Base-by-base conservation (phyloP, 2,888 invertebrate genomes). In the Dione vanillae region DNA sequence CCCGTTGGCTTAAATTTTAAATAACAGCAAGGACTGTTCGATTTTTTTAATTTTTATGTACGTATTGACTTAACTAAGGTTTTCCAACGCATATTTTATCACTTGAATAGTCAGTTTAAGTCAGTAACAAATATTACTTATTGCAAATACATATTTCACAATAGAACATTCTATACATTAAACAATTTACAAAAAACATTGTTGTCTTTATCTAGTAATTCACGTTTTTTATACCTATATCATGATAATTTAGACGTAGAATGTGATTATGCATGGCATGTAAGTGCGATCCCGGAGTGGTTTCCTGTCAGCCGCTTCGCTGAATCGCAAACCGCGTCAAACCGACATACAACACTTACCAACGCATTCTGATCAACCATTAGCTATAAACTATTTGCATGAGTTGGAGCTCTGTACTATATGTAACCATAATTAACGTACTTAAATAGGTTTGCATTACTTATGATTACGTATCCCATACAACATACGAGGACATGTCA, bases 251-350 rank as follows among this genome's bases (percentile, higher is more conserved):
- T 11, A 61, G 45, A 74, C 67, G 45, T 49, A 68, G 41, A 66
- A 58, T 61, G 85, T 87, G 85, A 88, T 86, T 90, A 90, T 89
- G 88, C 88, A 90, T 85, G 82, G 81, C 71, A 73, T 74, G 74
- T 71, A 71, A 85, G 88, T 82, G 85, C 83, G 67, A 68, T 70
- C 74, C 75, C 78, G 81, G 78, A 79, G 81, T 85, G 84, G 82
- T 90, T 90, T 91, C 91, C 92, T 89, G 88, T 86, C 82, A 74
- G 84, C 79, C 82, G 82, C 79, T 91, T 91, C 91, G 83, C 75
- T 85, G 91, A 91, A 91, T 86, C 83, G 80, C 80, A 77, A 80
- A 80, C 80, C 76, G 73, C 71, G 79, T 80, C 82, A 82, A 27
- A 79, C 78, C 82, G 82, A 85, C 84, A 85, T 83, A 83, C 81